These are phyloP conservation scores for Porites divaricata DNA, from an alignment of 92 coral and sea anemone genomes.

Conservation along the genomic window DNA sequence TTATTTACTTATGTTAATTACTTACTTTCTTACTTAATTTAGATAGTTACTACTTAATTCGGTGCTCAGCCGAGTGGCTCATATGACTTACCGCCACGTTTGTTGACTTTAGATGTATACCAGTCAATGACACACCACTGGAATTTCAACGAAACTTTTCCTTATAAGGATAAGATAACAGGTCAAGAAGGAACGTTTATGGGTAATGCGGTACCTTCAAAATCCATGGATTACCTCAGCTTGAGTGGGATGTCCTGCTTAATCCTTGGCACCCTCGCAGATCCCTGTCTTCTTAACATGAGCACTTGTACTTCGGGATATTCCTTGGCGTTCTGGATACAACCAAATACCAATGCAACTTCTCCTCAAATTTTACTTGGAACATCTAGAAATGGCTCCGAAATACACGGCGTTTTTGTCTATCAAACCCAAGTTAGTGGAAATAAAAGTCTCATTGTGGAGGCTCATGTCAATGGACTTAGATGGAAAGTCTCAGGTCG, in stretches of 20 bases:
- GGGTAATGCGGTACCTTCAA: constrained; percentile 4
- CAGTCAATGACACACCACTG: constrained; percentile 55
- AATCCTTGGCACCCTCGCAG: constrained; percentile 19
- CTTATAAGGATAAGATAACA: constrained; percentile 42
- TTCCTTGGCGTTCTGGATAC: constrained; percentile 31
- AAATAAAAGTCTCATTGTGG: constrained; percentile 1
- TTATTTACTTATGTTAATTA: background rate
- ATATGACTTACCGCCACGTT: background rate
- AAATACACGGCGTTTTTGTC: constrained; percentile 33
- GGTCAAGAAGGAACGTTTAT: constrained; percentile 12
- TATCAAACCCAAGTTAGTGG: constrained; percentile 11
- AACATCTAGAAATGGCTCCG: constrained; percentile 22
- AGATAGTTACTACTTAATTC: background rate
- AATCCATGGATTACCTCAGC: constrained; percentile 19
- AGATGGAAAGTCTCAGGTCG: constrained; percentile 4
- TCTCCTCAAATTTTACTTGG: constrained; percentile 35
- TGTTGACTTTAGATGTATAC: constrained; percentile 22
- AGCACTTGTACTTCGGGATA: constrained; percentile 21
- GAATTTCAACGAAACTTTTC: constrained; percentile 41
- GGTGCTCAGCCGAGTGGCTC: background rate
- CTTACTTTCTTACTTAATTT: background rate
- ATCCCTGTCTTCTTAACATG: constrained; percentile 19
- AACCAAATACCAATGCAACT: constrained; percentile 2
- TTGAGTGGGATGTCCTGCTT: constrained; percentile 10
- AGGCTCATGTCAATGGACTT: background rate